A percentile compares a stretch with the other conserved stretches of the same genome.
Conservation (phyloP, 2,113 vertebrate genomes). For the Collichthys lucidus region DNA sequence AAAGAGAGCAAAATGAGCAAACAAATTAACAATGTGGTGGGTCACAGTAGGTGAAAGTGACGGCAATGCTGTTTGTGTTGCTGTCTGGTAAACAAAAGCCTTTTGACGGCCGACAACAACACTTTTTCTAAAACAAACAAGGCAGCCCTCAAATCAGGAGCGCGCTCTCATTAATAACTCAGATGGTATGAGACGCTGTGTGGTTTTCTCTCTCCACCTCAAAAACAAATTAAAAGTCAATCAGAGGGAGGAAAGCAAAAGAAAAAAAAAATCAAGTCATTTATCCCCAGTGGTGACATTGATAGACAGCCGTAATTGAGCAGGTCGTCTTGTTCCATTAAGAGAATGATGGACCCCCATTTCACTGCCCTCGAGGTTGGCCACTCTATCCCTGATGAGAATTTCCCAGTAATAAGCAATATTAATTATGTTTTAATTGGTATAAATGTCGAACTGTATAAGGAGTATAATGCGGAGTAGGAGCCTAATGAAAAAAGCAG, state of each 20-base stretch:
- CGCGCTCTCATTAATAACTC: constrained; percentile 72
- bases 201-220: constrained; percentile 56
- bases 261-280: constrained; percentile 68
- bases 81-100: constrained; percentile 74
- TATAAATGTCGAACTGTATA: constrained; percentile 82
- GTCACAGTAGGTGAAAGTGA: constrained; percentile 76
- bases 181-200: constrained; percentile 61
- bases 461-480: constrained; percentile 73
- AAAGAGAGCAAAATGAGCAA: constrained; percentile 53
- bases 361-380: constrained; percentile 72
- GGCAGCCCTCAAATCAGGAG: constrained; percentile 70
- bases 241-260: constrained; percentile 58
- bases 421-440: constrained; percentile 86
- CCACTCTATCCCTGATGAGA: constrained; percentile 76
- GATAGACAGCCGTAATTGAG: constrained; percentile 84
- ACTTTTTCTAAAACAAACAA: constrained; percentile 73
- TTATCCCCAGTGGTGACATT: constrained; percentile 78
- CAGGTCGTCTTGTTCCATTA: constrained; percentile 77
- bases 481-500: constrained; percentile 79
- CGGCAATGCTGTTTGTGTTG: constrained; percentile 69
- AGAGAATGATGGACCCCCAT: constrained; percentile 74
- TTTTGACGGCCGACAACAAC: constrained; percentile 59
- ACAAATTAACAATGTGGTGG: constrained; percentile 67
- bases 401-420: constrained; percentile 83
- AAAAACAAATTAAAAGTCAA: constrained; percentile 81